Conservation (phyloP, 2,888 invertebrate genomes). For the Fragum sueziense region DNA sequence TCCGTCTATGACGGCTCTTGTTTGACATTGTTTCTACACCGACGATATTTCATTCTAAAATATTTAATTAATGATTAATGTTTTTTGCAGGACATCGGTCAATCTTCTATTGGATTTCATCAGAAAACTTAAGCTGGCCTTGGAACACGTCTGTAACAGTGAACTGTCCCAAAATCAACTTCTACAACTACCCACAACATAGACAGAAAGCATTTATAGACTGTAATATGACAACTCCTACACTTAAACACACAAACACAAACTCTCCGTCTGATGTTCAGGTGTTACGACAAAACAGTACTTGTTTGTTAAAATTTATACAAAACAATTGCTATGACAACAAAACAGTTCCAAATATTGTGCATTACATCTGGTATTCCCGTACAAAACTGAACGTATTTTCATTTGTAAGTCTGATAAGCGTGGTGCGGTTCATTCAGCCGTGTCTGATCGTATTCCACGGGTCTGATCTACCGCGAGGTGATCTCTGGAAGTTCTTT, state of each 20-base stretch:
- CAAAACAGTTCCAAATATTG: constrained; percentile 55
- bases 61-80: too few species aligned
- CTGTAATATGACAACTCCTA: neutral
- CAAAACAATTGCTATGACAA: constrained; percentile 44
- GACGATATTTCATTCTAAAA: too few species aligned
- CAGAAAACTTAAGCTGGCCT: neutral
- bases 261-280: constrained; percentile 12
- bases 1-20: too few species aligned
- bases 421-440: constrained; percentile 55
- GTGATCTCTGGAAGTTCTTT: constrained; percentile 61
- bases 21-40: too few species aligned
- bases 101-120: too few species aligned
- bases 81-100: too few species aligned
- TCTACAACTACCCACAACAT: neutral
- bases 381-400: constrained; percentile 40
- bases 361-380: constrained; percentile 61
- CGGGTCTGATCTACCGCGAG: constrained; percentile 54
- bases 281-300: constrained; percentile 28
- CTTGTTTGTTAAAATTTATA: constrained; percentile 49
- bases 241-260: neutral
- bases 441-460: constrained; percentile 67
- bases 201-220: neutral
- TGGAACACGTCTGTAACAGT: neutral
- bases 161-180: neutral
- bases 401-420: constrained; percentile 60